A percentile compares a stretch with the other conserved stretches of the same genome.
Evolutionary conservation across 2,113 vertebrate genomes (phyloP).

Genomic region (Neogobius melanostomus): DNA sequence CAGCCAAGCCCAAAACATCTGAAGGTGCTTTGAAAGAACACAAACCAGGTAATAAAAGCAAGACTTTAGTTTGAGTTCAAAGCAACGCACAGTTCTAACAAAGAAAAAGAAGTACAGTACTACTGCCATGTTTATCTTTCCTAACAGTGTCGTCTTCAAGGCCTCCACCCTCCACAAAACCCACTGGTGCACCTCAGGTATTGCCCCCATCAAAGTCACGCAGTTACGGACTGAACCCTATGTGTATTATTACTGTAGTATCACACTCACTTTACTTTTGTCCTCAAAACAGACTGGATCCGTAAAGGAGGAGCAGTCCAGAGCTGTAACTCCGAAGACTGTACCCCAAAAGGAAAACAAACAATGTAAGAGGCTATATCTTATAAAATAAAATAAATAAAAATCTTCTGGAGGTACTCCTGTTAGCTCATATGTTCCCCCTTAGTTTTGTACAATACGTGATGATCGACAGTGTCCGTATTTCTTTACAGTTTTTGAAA

Average conservation of each 20-base stretch:
- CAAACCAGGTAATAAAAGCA: no score
- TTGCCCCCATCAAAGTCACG: neutral
- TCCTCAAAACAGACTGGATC: no score
- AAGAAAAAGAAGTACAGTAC: neutral
- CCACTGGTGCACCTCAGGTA: neutral
- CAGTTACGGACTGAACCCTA: no score
- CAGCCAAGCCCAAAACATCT: neutral
- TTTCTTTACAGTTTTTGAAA: conserved; percentile 2
- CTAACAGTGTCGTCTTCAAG: neutral
- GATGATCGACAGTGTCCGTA: neutral
- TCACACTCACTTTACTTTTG: no score
- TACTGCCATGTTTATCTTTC: neutral
- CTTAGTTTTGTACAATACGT: no score
- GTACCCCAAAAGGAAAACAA: neutral
- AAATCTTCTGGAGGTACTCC: neutral
- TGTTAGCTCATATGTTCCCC: no score
- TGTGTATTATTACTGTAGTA: no score
- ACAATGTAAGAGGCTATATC: neutral
- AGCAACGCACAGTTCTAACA: neutral
- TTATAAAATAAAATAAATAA: no score
- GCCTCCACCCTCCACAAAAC: neutral
- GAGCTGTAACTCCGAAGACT: neutral
- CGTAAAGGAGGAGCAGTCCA: neutral
- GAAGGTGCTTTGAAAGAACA: neutral
- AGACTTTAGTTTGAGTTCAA: neutral